phyloP scores from a whole-genome alignment of 2,888 invertebrate species.

The Autographa pulchrina region DNA sequence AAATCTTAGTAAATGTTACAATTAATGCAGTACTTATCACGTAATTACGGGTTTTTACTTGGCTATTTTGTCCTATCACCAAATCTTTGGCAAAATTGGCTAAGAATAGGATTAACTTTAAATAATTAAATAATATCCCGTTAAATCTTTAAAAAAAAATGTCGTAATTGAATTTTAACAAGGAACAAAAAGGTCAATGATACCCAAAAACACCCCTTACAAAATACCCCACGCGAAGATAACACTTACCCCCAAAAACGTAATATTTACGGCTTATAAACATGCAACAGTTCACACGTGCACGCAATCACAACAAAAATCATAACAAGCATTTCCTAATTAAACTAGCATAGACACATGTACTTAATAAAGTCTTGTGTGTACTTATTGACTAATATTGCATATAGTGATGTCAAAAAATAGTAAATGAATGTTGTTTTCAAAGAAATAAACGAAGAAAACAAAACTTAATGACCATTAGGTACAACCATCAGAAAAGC shows the following conservation, averaged over 20 bases:
- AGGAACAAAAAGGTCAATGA: conserved; percentile 69
- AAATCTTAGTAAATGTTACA: too few relatives aligned
- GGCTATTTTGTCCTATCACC: too few relatives aligned
- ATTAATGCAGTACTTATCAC: too few relatives aligned
- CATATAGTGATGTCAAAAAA: neutral
- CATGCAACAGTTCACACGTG: conserved; percentile 74
- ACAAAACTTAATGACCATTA: too few relatives aligned
- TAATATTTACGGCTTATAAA: conserved; percentile 77
- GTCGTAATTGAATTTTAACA: conserved; percentile 55
- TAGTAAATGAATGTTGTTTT: neutral
- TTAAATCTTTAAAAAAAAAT: conserved; percentile 30
- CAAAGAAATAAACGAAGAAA: too few relatives aligned
- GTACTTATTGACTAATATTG: neutral
- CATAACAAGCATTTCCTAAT: conserved; percentile 62
- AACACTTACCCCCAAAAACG: conserved; percentile 69
- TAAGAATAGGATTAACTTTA: too few relatives aligned
- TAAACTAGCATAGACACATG: conserved; percentile 33
- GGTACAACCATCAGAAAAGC: too few relatives aligned
- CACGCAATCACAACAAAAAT: conserved; percentile 60
- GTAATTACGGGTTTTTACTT: too few relatives aligned
- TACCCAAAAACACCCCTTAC: conserved; percentile 70
- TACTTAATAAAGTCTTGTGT: conserved; percentile 15
- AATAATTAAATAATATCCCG: neutral
- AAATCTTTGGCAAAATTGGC: too few relatives aligned
- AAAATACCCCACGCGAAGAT: conserved; percentile 66